phyloP scores from a whole-genome alignment of 2,797 vertebrate genomes.

The Onychomys torridus region DNA sequence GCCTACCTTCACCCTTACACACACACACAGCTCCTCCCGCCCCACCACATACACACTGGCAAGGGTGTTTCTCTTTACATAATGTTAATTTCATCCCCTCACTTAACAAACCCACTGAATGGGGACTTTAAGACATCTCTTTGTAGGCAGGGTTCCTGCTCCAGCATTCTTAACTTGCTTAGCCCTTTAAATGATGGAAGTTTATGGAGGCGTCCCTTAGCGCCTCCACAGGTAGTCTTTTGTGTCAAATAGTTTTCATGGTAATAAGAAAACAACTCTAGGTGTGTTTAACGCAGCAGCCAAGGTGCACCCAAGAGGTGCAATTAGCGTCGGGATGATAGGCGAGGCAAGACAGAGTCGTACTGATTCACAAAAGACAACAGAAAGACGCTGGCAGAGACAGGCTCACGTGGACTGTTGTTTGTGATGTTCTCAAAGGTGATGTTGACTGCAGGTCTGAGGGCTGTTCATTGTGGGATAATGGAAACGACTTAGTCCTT shows the following conservation, averaged over 20 bases:
- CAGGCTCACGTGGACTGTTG: slow-evolving; percentile 48
- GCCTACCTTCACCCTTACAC: background rate
- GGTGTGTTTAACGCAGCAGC: slow-evolving; percentile 74
- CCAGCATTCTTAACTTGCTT: background rate
- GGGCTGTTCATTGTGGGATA: slow-evolving; percentile 54
- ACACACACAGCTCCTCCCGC: too few species aligned
- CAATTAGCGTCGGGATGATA: slow-evolving; percentile 72
- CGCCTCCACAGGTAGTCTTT: slow-evolving; percentile 61
- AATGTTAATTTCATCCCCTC: slow-evolving; percentile 52
- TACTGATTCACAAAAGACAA: background rate
- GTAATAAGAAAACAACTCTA: slow-evolving; percentile 77
- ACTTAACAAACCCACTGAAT: slow-evolving; percentile 35
- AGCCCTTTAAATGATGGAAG: slow-evolving; percentile 49
- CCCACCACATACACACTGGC: background rate
- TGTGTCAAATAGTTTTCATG: slow-evolving; percentile 65
- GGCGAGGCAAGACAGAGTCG: slow-evolving; percentile 31
- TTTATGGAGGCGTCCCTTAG: slow-evolving; percentile 45
- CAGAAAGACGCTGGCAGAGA: background rate
- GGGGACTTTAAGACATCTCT: background rate
- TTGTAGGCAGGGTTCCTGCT: background rate
- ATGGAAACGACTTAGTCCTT: background rate
- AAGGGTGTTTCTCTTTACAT: slow-evolving; percentile 17
- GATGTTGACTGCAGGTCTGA: slow-evolving; percentile 35
- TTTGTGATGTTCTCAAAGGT: slow-evolving; percentile 18
- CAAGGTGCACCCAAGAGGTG: slow-evolving; percentile 73